Base-by-base conservation (phyloP, 2,888 invertebrate genomes). In the Lasioglossum marginatum region DNA sequence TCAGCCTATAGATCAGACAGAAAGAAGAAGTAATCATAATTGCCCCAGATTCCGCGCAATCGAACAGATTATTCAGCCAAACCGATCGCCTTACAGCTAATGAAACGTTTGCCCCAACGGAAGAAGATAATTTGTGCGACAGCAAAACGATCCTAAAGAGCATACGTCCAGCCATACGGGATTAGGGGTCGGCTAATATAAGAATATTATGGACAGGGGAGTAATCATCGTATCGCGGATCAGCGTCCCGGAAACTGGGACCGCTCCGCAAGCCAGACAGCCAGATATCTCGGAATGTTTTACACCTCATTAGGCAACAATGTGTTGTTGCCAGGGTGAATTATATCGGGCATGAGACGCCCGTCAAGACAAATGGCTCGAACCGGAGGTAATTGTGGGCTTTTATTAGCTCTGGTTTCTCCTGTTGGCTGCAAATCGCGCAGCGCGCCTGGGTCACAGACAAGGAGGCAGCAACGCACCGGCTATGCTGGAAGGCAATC, bases 301-400 rank as follows among this genome's bases (percentile, higher is more conserved):
- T 93, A 93, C 95, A 94, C 94, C 95, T 95, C 95, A 95, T 95
- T 95, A 95, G 94, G 93, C 93, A 94, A 94, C 94, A 95, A 95
- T 95, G 95, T 95, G 95, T 95, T 95, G 95, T 95, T 94, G 94
- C 93, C 93, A 92, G 92, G 94, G 94, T 95, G 94, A 95, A 95
- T 95, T 94, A 95, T 95, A 95, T 94, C 94, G 92, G 94, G 95
- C 94, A 95, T 93, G 94, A 95, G 95, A 95, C 93, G 94, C 93
- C 93, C 93, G 94, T 94, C 95, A 94, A 95, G 95, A 95, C 94
- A 95, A 95, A 95, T 95, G 95, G 95, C 93, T 94, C 93, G 93
- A 94, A 94, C 95, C 93, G 94, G 95, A 95, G 95, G 95, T 95
- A 95, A 95, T 95, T 95, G 95, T 93, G 94, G 94, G 95, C 95